Conservation (phyloP, 2,797 vertebrate species). For the Oreonectes daqikongensis region DNA sequence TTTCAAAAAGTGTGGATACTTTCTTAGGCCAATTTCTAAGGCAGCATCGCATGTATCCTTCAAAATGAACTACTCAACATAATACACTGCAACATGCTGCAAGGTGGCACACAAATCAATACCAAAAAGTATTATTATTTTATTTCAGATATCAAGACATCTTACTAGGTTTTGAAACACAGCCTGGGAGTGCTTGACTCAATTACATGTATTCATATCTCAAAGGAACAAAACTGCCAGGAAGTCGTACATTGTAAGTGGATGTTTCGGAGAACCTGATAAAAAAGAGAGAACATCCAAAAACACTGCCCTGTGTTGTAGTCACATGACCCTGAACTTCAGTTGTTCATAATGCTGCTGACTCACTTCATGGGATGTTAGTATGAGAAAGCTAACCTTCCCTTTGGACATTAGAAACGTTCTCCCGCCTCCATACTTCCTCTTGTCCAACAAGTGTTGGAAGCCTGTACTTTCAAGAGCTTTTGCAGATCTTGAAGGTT, state of each 20-base stretch:
- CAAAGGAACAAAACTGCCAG: conserved; percentile 11
- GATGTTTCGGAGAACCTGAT: not conserved
- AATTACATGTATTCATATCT: not conserved
- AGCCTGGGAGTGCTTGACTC: not conserved
- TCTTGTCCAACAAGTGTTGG: conserved; percentile 20
- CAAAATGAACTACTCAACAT: not conserved
- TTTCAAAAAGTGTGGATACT: not conserved
- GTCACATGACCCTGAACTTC: conserved; percentile 49
- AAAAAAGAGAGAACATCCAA: conserved; percentile 19
- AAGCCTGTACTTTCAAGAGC: not conserved
- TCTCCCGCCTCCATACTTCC: conserved; percentile 25
- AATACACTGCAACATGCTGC: not conserved
- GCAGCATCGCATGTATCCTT: too few relatives aligned
- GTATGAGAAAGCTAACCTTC: conserved; percentile 51
- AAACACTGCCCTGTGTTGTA: conserved; percentile 21
- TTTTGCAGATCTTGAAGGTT: conserved; percentile 44
- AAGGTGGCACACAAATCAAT: too few relatives aligned
- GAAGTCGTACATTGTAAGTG: not conserved
- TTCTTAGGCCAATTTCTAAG: not conserved
- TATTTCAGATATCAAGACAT: not conserved
- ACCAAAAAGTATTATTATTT: too few relatives aligned
- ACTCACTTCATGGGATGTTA: conserved; percentile 52
- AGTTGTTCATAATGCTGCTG: conserved; percentile 45
- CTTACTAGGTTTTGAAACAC: not conserved
- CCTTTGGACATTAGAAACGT: conserved; percentile 15